Base-by-base conservation (phyloP, 2,797 vertebrate genomes). In the Sebastes vulpes region DNA sequence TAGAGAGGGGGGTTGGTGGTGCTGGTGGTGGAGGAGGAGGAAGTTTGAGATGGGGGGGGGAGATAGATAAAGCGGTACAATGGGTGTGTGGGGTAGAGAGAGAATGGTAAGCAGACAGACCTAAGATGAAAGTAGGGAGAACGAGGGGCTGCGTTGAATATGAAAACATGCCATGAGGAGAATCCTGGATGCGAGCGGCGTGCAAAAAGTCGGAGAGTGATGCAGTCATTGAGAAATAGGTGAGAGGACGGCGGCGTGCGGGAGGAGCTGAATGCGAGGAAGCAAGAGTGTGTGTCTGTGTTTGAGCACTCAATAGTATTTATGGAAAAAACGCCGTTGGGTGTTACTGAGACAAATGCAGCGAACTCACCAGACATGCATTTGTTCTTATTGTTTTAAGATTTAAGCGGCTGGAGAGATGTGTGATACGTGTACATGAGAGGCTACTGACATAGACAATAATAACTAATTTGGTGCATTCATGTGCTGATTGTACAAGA, bases 61-160 rank as follows among this genome's bases (percentile, higher is more conserved):
- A 65, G 77, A 72, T 42, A 74, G 82, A 89, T 88, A 82, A 87
- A 90, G 89, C 82, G 69, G 87, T 82, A 81, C 82, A 84, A 86
- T 79, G 73, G 67, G 61, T 32, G 71, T 67, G 64, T 70, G 77
- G 68, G 86, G 76, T 80, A 77, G 84, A 77, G 75, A 83, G 73
- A 83, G 73, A 77, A 88, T 68, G 56, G 86, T 67, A 85, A 84
- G 79, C 56, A 85, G 89, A 85, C 50, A 75, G 79, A 84, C 16
- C 18, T 1, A 32, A 85, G 83, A 90, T 89, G 76, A 92, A 87
- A 89, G 79, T 63, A 65, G 48, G 54, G 54, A 71, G 73, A 68
- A 79, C 77, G 78, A 82, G 65, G 16, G 61, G 18, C 35, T 65
- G 82, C 35, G 77, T 38, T 83, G 84, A 85, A 90, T 88, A 73